Evolutionary conservation across 2,888 invertebrate species (phyloP).

Genomic region (Tinea semifulvella): DNA sequence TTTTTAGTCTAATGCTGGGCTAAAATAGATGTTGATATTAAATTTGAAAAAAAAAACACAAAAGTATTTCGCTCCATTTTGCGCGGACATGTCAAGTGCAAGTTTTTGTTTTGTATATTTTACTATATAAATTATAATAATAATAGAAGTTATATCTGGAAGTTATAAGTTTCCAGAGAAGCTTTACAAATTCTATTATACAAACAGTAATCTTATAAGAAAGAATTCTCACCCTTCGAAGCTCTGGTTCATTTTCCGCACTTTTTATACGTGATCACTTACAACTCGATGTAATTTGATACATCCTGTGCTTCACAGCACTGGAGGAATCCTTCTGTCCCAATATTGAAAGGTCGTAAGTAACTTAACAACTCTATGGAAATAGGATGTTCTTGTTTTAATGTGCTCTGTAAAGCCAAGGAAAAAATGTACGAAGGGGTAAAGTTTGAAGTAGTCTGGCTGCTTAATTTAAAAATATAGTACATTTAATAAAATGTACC

Average conservation of each 20-base stretch:
- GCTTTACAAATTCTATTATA: slow-evolving; percentile 8
- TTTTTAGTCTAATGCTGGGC: no score
- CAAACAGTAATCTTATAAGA: slow-evolving; percentile 8
- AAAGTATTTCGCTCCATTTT: no score
- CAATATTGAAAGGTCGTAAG: slow-evolving; percentile 23
- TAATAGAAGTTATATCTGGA: not conserved
- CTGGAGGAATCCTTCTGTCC: slow-evolving; percentile 24
- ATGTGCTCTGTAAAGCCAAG: not conserved
- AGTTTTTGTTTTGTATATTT: no score
- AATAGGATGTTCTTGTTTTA: not conserved
- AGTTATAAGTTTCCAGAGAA: not conserved
- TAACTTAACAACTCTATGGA: slow-evolving; percentile 14
- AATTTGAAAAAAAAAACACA: no score
- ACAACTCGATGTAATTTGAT: slow-evolving; percentile 58
- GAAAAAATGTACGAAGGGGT: slow-evolving; percentile 6
- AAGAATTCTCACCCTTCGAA: slow-evolving; percentile 42
- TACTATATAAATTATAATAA: no score
- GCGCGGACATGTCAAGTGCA: no score
- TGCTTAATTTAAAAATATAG: no score
- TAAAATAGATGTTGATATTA: no score
- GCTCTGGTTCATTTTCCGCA: slow-evolving; percentile 31
- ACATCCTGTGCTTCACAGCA: slow-evolving; percentile 55
- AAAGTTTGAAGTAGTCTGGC: slow-evolving; percentile 8
- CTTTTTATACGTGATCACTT: slow-evolving; percentile 57
- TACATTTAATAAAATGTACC: no score